Percentiles rank a stretch among this genome's conserved stretches.
These are phyloP conservation scores for Empidonax traillii DNA, from an alignment of 2,113 vertebrate genomes.

Conservation along the genomic window DNA sequence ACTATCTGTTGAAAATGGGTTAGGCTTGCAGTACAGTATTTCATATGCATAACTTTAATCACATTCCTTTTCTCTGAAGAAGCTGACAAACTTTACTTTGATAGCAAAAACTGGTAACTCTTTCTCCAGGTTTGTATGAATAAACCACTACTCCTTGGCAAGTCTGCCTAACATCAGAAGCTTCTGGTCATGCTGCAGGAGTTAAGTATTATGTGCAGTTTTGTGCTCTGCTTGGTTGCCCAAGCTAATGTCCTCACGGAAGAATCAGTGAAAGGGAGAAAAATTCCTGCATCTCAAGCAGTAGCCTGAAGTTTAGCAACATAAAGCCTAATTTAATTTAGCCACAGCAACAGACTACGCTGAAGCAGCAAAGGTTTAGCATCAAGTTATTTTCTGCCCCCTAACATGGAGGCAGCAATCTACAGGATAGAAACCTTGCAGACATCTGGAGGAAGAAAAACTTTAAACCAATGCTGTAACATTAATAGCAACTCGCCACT, in stretches of 20 bases:
- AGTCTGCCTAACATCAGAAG: neutral
- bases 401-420: neutral
- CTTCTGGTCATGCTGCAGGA: neutral
- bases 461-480: neutral
- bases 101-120: fast-evolving
- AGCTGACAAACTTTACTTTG: neutral
- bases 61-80: neutral
- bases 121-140: neutral
- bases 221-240: neutral
- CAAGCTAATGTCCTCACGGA: neutral
- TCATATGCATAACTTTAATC: neutral
- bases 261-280: neutral
- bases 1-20: neutral
- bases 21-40: neutral
- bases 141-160: neutral
- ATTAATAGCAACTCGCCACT: neutral
- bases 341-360: neutral
- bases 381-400: neutral
- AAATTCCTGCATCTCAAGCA: neutral
- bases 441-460: neutral
- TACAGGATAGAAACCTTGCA: neutral
- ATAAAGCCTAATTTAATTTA: neutral
- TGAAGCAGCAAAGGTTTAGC: neutral
- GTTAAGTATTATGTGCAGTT: neutral
- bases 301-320: neutral